Percentiles rank a stretch among this genome's conserved stretches.
Conservation (phyloP, 2,888 invertebrate genomes). For the Orthonychiurus folsomi region DNA sequence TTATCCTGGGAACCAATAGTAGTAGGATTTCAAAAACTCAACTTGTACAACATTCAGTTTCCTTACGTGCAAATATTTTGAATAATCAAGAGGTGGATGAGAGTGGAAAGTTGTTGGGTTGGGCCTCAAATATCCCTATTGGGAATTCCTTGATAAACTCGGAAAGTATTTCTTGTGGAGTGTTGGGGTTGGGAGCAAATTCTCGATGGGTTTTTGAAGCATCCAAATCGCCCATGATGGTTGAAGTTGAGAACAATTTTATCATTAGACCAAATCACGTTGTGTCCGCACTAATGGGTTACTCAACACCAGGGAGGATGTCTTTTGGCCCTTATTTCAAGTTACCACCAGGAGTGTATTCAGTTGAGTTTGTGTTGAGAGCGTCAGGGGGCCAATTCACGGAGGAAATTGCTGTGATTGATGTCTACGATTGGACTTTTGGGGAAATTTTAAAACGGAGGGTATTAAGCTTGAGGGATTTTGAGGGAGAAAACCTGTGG, state of each 20-base stretch:
- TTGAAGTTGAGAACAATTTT: not conserved
- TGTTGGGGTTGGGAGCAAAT: constrained; percentile 18
- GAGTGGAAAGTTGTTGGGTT: constrained; percentile 14
- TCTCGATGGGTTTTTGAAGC: constrained; percentile 20
- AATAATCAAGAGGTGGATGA: constrained; percentile 19
- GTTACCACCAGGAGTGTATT: not conserved
- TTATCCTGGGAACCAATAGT: not conserved
- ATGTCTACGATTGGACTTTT: not conserved
- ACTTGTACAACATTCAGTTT: constrained; percentile 19
- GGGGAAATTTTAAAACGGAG: too few relatives aligned
- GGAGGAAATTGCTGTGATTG: not conserved
- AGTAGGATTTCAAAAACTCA: not conserved
- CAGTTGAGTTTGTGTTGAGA: not conserved
- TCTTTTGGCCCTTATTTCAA: not conserved
- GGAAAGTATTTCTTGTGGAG: constrained; percentile 19
- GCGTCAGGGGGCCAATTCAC: not conserved
- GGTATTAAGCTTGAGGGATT: not conserved
- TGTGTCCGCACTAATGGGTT: not conserved
- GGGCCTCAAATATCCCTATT: constrained; percentile 21
- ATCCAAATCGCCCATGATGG: not conserved
- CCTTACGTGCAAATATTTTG: constrained; percentile 18
- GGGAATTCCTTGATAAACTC: constrained; percentile 19
- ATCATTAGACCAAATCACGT: not conserved
- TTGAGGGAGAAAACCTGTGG: not conserved
- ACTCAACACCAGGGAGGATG: not conserved